Evolutionary conservation across 1,140 invertebrate genomes (phyloP), one percentile per base, ranked within the genome.

Genomic region (Neodiprion lecontei): DNA sequence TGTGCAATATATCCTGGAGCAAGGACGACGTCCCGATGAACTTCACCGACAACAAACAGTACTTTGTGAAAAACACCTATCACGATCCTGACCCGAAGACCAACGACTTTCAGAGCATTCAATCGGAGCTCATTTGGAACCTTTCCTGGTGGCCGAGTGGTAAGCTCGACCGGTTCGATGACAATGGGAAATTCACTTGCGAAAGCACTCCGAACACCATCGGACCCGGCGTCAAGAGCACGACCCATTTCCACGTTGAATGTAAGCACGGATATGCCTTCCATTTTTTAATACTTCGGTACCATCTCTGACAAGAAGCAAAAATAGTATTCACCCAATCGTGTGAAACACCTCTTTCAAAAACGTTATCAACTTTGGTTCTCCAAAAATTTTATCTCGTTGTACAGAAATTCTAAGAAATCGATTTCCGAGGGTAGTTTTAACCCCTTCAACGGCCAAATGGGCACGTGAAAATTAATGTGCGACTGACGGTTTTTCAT

Each of bases 51-150:
- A 91, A 91, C 28, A 88, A 88, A 68, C 89, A 92, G 47, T 96
- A 96, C 86, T 91, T 92, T 78, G 91, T 95, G 10, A 90, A 89
- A 49, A 92, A 92, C 50, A 88, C 92, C 83, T 82, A 83, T 70
- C 81, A 83, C 53, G 88, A 92, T 65, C 87, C 95, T 72, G 92
- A 96, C 85, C 86, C 92, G 69, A 87, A 91, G 75, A 94, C 92
- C 21, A 96, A 95, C 79, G 95, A 97, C 83, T 97, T 97, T 82
- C 94, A 96, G 86, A 96, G 95, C 49, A 93, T 96, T 23, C 91
- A 94, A 73, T 96, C 95, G 9, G 95, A 92, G 67, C 89, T 98
- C 82, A 92, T 94, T 9, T 93, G 91, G 91, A 97, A 97, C 88
- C 92, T 97, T 90, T 91, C 92, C 1, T 92, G 92, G 53, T 96